Evolutionary conservation across 2,888 invertebrate genomes (phyloP).

Genomic region (Liopterus haemorrhoidalis): DNA sequence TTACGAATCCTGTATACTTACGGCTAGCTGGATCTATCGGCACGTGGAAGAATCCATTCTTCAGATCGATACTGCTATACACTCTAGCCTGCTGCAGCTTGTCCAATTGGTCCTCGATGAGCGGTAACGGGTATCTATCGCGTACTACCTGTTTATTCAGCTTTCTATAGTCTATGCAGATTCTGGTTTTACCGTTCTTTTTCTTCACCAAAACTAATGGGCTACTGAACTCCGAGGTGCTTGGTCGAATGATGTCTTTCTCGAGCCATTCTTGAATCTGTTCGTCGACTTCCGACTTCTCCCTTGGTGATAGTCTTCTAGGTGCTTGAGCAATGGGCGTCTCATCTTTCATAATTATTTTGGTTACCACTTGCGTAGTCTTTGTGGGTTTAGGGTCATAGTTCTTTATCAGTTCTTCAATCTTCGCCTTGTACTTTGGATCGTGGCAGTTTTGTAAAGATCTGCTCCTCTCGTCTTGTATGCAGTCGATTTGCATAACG

Average conservation of each 20-base stretch:
- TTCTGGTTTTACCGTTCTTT: slow-evolving; percentile 2
- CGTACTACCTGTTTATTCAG: neutral
- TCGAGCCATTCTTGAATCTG: slow-evolving; percentile 7
- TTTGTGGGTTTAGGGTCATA: neutral
- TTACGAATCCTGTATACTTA: slow-evolving; percentile 10
- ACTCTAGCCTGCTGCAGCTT: slow-evolving; percentile 26
- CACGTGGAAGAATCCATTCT: slow-evolving; percentile 6
- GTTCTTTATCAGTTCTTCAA: slow-evolving; percentile 1
- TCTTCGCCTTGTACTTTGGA: slow-evolving; percentile 5
- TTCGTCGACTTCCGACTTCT: slow-evolving; percentile 6
- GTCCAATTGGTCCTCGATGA: slow-evolving; percentile 35
- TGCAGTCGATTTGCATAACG: too few relatives aligned
- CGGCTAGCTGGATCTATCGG: slow-evolving; percentile 2
- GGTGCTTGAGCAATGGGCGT: neutral
- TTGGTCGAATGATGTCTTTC: slow-evolving; percentile 8
- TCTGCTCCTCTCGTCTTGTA: too few relatives aligned
- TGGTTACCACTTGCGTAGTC: neutral
- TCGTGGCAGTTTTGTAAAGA: too few relatives aligned
- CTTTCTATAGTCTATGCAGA: slow-evolving; percentile 6
- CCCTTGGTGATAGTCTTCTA: slow-evolving; percentile 2
- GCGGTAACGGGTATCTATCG: slow-evolving; percentile 34
- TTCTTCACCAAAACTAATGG: slow-evolving; percentile 10
- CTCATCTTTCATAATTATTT: slow-evolving; percentile 5
- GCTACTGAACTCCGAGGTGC: slow-evolving; percentile 7
- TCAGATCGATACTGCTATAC: slow-evolving; percentile 24